A percentile compares a stretch with the other conserved stretches of the same genome.
phyloP scores from a whole-genome alignment of 2,113 vertebrate species.

The Grallaria varia region DNA sequence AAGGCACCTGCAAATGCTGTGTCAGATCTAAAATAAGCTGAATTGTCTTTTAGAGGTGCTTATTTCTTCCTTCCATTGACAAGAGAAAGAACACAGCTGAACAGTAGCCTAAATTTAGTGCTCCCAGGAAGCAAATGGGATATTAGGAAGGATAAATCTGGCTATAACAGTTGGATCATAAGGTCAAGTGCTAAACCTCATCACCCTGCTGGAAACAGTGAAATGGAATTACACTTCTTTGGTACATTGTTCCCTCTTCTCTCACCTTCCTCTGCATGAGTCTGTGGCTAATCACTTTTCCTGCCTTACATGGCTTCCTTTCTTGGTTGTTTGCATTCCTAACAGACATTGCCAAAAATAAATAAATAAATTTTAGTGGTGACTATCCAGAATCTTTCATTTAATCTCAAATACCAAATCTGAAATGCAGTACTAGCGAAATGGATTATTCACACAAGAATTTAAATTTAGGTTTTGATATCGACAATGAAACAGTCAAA shows the following conservation, averaged over 20 bases:
- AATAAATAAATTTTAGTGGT: neutral
- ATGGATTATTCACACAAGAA: neutral
- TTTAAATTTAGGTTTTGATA: neutral
- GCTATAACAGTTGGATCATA: constrained; percentile 13
- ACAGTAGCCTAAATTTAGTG: constrained; percentile 53
- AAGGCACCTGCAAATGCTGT: constrained; percentile 22
- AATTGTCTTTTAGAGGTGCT: constrained; percentile 56
- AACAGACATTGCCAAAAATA: neutral
- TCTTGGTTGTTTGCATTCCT: neutral
- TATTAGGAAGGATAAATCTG: constrained; percentile 56
- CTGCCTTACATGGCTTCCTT: neutral
- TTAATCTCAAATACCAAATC: neutral
- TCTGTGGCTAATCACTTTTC: neutral
- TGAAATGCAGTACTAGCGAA: neutral
- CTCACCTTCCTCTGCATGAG: neutral
- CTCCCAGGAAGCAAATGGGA: constrained; percentile 23
- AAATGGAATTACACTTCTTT: constrained; percentile 25
- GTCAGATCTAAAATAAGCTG: constrained; percentile 57
- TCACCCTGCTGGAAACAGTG: constrained; percentile 17
- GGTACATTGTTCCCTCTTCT: neutral
- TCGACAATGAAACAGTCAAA: neutral
- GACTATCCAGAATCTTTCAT: neutral
- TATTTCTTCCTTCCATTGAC: constrained; percentile 49
- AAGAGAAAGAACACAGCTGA: constrained; percentile 43
- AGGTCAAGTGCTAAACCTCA: constrained; percentile 55